A percentile compares a stretch with the other conserved stretches of the same genome.
These are phyloP conservation scores for Narcine bancroftii DNA, from an alignment of 2,113 vertebrate species.

Conservation along the genomic window DNA sequence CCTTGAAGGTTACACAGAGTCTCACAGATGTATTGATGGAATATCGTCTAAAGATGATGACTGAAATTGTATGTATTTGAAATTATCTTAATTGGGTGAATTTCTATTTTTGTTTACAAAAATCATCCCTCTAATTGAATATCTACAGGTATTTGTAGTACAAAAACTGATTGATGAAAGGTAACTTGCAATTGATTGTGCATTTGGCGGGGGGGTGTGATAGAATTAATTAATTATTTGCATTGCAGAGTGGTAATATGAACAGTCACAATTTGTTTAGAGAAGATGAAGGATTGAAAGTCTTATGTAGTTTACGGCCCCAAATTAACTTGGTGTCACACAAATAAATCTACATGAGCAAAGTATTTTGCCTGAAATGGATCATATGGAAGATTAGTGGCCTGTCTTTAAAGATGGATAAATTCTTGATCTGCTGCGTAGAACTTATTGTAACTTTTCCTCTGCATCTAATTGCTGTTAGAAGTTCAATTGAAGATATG, in stretches of 20 bases:
- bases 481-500: background rate
- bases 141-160: background rate
- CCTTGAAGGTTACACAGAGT: conserved; percentile 48
- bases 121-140: background rate
- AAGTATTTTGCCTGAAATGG: background rate
- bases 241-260: background rate
- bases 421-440: background rate
- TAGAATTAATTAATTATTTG: background rate
- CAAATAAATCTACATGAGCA: background rate
- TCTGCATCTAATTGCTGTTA: background rate
- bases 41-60: conserved; percentile 44
- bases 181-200: background rate
- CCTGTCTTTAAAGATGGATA: background rate
- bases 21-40: conserved; percentile 47
- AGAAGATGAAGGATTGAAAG: background rate
- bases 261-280: background rate
- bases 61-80: conserved; percentile 42
- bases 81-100: background rate
- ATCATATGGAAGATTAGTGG: background rate
- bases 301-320: background rate
- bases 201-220: background rate
- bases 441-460: background rate
- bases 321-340: background rate
- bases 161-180: background rate
- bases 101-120: background rate